phyloP scores from a whole-genome alignment of 2,113 vertebrate genomes.

The Corythoichthys intestinalis region DNA sequence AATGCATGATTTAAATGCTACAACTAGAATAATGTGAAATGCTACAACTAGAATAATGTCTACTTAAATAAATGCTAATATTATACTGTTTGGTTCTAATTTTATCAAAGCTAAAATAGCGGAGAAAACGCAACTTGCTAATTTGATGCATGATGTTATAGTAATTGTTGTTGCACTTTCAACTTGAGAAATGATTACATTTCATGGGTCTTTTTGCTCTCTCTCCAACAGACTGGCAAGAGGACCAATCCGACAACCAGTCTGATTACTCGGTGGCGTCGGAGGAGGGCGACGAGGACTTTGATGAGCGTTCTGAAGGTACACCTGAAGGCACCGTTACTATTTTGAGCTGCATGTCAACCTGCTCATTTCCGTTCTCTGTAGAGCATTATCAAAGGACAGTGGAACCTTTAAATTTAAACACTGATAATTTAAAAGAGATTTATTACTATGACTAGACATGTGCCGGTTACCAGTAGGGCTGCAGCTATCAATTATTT shows the following conservation, averaged over 20 bases:
- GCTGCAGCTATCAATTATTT: too few relatives aligned
- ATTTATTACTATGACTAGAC: too few relatives aligned
- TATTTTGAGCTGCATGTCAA: background rate
- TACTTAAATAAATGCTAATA: background rate
- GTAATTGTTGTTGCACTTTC: background rate
- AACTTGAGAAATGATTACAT: background rate
- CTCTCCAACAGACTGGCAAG: constrained; percentile 87
- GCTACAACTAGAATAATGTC: background rate
- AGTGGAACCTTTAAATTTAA: background rate
- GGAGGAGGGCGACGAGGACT: constrained; percentile 96
- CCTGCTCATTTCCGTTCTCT: too few relatives aligned
- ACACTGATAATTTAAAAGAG: too few relatives aligned
- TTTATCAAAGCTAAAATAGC: background rate
- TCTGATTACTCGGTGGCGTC: constrained; percentile 98
- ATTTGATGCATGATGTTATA: background rate
- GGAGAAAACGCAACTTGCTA: background rate
- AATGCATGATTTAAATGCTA: background rate
- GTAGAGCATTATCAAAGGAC: background rate
- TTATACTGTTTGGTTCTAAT: background rate
- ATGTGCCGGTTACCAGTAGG: too few relatives aligned
- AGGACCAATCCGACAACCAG: constrained; percentile 98
- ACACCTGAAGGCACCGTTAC: constrained; percentile 1
- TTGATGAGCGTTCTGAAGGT: constrained; percentile 95
- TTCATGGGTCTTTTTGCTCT: background rate
- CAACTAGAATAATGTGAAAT: background rate